Percentiles rank a stretch among this genome's conserved stretches.
phyloP scores from a whole-genome alignment of 2,113 vertebrate species.

The Myanophis thanlyinensis region DNA sequence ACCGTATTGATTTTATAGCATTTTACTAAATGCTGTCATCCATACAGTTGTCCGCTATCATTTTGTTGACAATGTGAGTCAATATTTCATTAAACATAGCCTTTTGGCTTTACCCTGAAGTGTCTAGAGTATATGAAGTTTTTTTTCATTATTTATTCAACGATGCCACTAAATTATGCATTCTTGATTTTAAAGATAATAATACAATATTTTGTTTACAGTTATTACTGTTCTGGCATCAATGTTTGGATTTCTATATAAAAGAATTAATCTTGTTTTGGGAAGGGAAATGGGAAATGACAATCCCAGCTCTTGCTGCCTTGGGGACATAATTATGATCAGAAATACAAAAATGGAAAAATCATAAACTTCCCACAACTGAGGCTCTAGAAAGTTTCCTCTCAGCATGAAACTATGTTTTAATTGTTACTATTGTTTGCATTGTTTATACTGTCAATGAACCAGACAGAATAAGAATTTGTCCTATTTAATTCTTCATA shows the following conservation, averaged over 20 bases:
- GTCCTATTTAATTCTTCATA: slow-evolving; percentile 69
- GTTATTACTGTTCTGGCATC: slow-evolving; percentile 59
- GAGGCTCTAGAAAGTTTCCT: slow-evolving; percentile 66
- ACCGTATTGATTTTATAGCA: slow-evolving; percentile 56
- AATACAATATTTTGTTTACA: slow-evolving; percentile 57
- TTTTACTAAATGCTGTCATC: slow-evolving; percentile 59
- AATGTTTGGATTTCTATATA: slow-evolving; percentile 63
- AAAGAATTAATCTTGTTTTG: slow-evolving; percentile 56
- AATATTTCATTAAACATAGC: slow-evolving; percentile 66
- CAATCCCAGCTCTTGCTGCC: slow-evolving; percentile 61
- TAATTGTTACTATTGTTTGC: slow-evolving; percentile 69
- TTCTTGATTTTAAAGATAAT: slow-evolving; percentile 41
- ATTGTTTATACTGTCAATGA: slow-evolving; percentile 56
- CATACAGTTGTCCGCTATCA: slow-evolving; percentile 52
- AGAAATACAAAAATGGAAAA: slow-evolving; percentile 60
- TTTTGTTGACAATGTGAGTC: slow-evolving; percentile 57
- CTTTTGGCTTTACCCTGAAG: slow-evolving; percentile 59
- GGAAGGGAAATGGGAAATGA: slow-evolving; percentile 57
- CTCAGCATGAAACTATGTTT: slow-evolving; percentile 69
- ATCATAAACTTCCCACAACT: slow-evolving; percentile 64
- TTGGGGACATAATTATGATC: slow-evolving; percentile 64
- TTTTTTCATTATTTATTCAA: slow-evolving; percentile 67
- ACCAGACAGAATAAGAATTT: slow-evolving; percentile 61
- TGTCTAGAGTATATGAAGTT: slow-evolving; percentile 61
- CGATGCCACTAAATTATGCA: slow-evolving; percentile 58